These are phyloP conservation scores for Caracal caracal DNA, from an alignment of 2,113 vertebrate species.

Conservation along the genomic window DNA sequence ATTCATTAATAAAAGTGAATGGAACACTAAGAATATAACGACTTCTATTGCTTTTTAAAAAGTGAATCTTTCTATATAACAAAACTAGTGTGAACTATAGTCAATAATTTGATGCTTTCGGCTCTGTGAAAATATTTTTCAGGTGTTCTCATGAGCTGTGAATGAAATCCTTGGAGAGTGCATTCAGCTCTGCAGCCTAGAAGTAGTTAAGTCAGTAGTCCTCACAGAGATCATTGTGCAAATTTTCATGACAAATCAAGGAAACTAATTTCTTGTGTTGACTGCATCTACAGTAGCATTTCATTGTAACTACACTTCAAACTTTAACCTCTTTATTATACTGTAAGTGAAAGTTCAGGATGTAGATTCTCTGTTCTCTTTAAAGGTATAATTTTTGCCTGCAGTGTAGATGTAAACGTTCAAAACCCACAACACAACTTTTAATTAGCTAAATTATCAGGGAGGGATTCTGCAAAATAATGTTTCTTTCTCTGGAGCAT, in stretches of 20 bases:
- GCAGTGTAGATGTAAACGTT: background rate
- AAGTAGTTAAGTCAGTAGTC: background rate
- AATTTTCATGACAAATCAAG: background rate
- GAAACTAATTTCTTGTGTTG: conserved; percentile 8
- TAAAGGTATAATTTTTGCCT: conserved; percentile 46
- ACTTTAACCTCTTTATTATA: conserved; percentile 5
- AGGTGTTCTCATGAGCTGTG: background rate
- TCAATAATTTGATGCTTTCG: background rate
- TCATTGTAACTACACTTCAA: conserved; percentile 3
- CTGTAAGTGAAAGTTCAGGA: background rate
- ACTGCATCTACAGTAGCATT: background rate
- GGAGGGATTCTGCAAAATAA: background rate
- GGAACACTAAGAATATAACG: background rate
- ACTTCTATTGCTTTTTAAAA: conserved; percentile 20
- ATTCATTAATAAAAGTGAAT: background rate
- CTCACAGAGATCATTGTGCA: background rate
- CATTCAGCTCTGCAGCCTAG: background rate
- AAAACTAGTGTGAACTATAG: background rate
- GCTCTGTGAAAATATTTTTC: background rate
- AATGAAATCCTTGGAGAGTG: background rate
- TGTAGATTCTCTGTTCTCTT: background rate
- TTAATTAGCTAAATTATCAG: conserved; percentile 35
- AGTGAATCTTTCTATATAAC: background rate
- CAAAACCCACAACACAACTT: conserved; percentile 6
- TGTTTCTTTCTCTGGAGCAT: background rate